Base-by-base conservation (phyloP, 1,140 invertebrate genomes). In the Hestina assimilis region DNA sequence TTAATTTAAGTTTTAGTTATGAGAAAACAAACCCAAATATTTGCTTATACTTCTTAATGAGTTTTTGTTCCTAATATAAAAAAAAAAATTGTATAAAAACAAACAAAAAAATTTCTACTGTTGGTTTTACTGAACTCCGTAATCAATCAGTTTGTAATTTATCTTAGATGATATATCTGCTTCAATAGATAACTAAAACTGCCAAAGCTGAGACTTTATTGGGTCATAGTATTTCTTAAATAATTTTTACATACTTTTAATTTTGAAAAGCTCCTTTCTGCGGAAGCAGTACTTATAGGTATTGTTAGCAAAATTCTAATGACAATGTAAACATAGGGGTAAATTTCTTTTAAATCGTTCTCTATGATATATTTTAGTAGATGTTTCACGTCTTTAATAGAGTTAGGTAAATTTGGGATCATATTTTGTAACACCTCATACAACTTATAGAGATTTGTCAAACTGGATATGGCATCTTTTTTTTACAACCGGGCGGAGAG, bases 201-300 rank as follows among this genome's bases (percentile, higher is more conserved):
- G 64, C 56, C 12, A 62, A 62, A 60, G 65, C 65, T 56, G 45
- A 59, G 58, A 75, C 35, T 47, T 23, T 35, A 47, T 42, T 81
- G 69, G 46, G 46, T 59, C 46, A 75, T 79, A 58, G 64, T 63
- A 28, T 59, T 75, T 64, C 65, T 61, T 17, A 70, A 63, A 72
- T 73, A 75, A 28, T 57, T 74, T 72, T 79, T 79, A 38, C 71
- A 74, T 28, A 75, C 63, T 59, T 75, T 75, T 8, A 70, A 54
- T 42, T 68, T 63, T 19, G 48, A 56, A 68, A 64, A 68, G 55
- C 58, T 63, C 24, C 48, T 47, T 14, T 72, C 55, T 7, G 58
- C 66, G 46, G 55, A 57, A 58, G 63, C 66, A 54, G 61, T 55
- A 41, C 54, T 70, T 61, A 62, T 52, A 33, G 63, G 56, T 50